These are phyloP conservation scores for Antedon mediterranea DNA, from an alignment of 53 echinoderm and acorn worm species.

Conservation along the genomic window DNA sequence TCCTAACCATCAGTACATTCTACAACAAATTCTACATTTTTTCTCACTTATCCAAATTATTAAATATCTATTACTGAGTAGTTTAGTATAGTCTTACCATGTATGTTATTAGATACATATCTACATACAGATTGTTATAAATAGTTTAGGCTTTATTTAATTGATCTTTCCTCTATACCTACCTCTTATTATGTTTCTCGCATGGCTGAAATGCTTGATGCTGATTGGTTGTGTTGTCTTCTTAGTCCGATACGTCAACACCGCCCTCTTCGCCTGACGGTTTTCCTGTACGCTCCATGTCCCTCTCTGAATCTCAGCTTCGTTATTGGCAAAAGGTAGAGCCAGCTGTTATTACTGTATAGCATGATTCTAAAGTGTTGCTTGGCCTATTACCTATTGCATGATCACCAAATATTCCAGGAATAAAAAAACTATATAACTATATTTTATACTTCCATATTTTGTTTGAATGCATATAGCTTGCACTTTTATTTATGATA, in stretches of 20 bases:
- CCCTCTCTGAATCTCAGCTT: constrained; percentile 90
- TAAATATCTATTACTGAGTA: background rate
- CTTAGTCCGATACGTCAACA: background rate
- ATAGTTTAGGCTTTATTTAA: background rate
- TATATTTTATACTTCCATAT: background rate
- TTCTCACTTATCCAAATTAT: background rate
- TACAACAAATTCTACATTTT: constrained; percentile 11
- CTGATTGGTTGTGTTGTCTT: background rate
- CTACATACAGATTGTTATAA: too few relatives aligned
- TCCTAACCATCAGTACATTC: constrained; percentile 15
- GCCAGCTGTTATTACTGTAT: background rate
- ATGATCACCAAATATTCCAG: background rate
- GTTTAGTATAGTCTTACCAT: background rate
- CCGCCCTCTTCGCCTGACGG: constrained; percentile 43
- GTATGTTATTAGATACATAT: background rate
- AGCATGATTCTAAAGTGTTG: background rate
- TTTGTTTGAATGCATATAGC: background rate
- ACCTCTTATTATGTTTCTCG: background rate
- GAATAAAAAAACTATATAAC: background rate
- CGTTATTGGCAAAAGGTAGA: constrained; percentile 91
- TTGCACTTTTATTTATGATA: background rate
- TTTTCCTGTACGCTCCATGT: constrained; percentile 86
- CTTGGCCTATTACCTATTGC: background rate
- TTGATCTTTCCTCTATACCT: background rate
- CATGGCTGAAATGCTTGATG: constrained; percentile 1